phyloP scores from a whole-genome alignment of 2,888 invertebrate genomes.

The Tenthredo distinguenda region DNA sequence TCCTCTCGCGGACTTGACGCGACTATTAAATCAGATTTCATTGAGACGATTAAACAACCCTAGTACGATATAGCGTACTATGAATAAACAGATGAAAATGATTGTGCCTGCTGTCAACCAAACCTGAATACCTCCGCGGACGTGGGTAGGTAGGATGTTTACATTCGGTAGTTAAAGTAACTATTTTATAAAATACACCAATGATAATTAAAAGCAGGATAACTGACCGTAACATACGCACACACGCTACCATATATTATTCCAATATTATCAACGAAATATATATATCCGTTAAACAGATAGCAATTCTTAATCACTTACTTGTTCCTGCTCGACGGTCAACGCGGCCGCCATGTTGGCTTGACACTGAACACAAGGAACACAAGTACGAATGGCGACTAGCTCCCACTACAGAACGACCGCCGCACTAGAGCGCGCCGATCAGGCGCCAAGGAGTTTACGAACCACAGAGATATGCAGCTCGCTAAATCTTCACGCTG shows the following conservation, averaged over 20 bases:
- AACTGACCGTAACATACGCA: background rate
- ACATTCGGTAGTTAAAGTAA: constrained; percentile 16
- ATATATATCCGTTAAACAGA: background rate
- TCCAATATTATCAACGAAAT: constrained; percentile 14
- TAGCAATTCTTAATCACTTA: constrained; percentile 78
- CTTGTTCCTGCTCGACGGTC: constrained; percentile 89
- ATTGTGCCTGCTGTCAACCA: constrained; percentile 41
- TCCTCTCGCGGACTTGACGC: background rate
- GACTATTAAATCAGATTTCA: background rate
- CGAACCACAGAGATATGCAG: background rate
- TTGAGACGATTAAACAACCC: background rate
- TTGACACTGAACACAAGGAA: constrained; percentile 57
- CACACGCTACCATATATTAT: background rate
- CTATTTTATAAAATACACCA: background rate
- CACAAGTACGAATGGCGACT: constrained; percentile 41
- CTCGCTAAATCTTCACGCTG: background rate
- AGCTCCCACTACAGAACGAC: constrained; percentile 40
- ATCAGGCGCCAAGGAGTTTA: background rate
- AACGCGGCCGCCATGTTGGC: constrained; percentile 86
- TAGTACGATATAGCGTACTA: background rate
- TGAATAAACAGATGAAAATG: constrained; percentile 4
- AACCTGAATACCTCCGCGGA: constrained; percentile 36
- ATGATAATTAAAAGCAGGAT: background rate
- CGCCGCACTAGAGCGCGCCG: constrained; percentile 28
- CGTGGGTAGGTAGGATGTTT: constrained; percentile 44